Base-by-base conservation (phyloP, 2,888 invertebrate species). In the Eilema sororculum region DNA sequence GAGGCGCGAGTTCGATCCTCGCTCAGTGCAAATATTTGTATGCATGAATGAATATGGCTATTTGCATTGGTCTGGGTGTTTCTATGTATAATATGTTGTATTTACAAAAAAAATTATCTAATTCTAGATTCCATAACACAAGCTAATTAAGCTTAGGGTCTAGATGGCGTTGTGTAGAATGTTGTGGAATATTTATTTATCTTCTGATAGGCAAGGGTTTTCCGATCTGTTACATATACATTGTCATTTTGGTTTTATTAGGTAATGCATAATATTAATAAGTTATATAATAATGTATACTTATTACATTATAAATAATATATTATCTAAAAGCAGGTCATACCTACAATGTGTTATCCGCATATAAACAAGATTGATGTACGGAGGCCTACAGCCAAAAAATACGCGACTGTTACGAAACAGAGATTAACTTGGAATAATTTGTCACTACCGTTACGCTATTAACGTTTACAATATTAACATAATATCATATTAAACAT, bases 351-450 rank as follows among this genome's bases (percentile, higher is more conserved):
- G 59, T 28, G 10, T 63, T 57, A 58, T 67, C 68, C 67, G 56
- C 46, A 9, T 67, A 67, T 56, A n/a, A 65, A 70, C 37, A 46
- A 65, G 58, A 72, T 69, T 74, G 69, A 73, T 70, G 59, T 25
- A 33, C 67, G 61, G 77, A 75, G 80, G 72, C 33, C 68, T 60
- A 30, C 57, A 68, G 70, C 24, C 61, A 24, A 52, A 28, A 64
- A 59, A 41, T 41, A 33, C 37, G 41, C 24, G 61, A 46, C 46
- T 65, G 22, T 37, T 65, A 65, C 25, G 56, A 60, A 46, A 65
- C 24, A 63, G n/a, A 9, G 16, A 52, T 65, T 64, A 65, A 69
- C 52, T 66, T 66, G 37, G n/a, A 66, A 66, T 37, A 57, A 33
- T 33, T 66, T 66, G 58, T 33, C 59, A 66, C 24, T 57, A 58